Evolutionary conservation across 2,797 vertebrate genomes (phyloP).

Genomic region (Nannoperca australis): DNA sequence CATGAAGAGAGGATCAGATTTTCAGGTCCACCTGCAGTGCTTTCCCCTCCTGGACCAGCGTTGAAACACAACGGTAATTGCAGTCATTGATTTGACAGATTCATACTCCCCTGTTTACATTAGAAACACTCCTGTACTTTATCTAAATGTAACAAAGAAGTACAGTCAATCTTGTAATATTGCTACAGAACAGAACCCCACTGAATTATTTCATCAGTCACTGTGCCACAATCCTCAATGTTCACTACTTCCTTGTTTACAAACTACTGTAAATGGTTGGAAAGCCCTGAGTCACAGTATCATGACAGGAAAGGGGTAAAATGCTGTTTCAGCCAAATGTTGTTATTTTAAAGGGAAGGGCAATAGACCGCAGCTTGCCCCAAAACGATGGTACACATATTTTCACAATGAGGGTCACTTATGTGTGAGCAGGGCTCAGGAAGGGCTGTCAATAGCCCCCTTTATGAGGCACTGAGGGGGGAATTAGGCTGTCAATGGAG

Average conservation of each 20-base stretch:
- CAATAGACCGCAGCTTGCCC: constrained; percentile 62
- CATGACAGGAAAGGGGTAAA: constrained; percentile 74
- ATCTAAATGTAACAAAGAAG: neutral
- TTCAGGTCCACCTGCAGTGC: constrained; percentile 59
- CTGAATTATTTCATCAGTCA: neutral
- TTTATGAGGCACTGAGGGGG: constrained; percentile 78
- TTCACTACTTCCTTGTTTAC: constrained; percentile 76
- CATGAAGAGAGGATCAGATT: constrained; percentile 74
- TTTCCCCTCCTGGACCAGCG: constrained; percentile 46
- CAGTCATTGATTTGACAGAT: neutral
- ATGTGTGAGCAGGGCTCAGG: constrained; percentile 80
- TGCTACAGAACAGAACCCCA: neutral
- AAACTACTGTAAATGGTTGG: constrained; percentile 51
- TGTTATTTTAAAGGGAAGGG: constrained; percentile 75
- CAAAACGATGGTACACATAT: constrained; percentile 75
- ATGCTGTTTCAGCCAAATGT: constrained; percentile 82
- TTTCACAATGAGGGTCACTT: constrained; percentile 83
- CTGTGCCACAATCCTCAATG: constrained; percentile 7
- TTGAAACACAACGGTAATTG: constrained; percentile 15
- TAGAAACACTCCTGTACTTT: neutral
- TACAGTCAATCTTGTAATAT: neutral
- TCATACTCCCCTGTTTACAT: neutral
- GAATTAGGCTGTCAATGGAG: constrained; percentile 85
- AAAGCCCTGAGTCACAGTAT: constrained; percentile 80
- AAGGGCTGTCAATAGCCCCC: constrained; percentile 81